phyloP scores from a whole-genome alignment of 2,797 vertebrate species.

The Rhinoraja longicauda region DNA sequence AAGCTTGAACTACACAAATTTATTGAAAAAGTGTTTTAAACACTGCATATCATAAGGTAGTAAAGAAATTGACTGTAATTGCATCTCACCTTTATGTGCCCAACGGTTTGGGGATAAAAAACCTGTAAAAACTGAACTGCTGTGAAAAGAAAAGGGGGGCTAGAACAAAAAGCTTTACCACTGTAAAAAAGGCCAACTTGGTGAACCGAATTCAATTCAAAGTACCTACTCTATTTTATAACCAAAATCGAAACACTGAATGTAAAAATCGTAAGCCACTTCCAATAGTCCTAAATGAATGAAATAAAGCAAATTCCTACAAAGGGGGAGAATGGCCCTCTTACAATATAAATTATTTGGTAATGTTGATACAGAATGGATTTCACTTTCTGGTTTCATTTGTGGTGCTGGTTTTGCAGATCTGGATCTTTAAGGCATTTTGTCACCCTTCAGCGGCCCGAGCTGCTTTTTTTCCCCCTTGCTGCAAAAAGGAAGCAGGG shows the following conservation, averaged over 20 bases:
- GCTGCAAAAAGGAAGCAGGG: slow-evolving; percentile 15
- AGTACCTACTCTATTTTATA: slow-evolving; percentile 10
- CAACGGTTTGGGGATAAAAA: slow-evolving; percentile 37
- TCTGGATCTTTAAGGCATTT: neutral
- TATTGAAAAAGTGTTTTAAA: slow-evolving; percentile 26
- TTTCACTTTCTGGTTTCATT: slow-evolving; percentile 6
- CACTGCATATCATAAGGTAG: slow-evolving; percentile 38
- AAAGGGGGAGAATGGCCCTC: slow-evolving; percentile 4
- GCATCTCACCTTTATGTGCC: slow-evolving; percentile 35
- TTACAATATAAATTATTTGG: neutral
- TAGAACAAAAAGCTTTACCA: slow-evolving; percentile 31
- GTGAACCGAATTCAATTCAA: neutral
- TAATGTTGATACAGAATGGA: neutral
- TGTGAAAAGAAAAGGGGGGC: slow-evolving; percentile 37
- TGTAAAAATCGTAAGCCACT: neutral
- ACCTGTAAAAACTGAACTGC: slow-evolving; percentile 39
- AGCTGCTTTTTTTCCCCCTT: neutral
- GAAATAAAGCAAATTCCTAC: neutral
- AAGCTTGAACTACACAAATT: slow-evolving; percentile 33
- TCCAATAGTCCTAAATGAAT: neutral
- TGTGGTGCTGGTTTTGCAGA: neutral
- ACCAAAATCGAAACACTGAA: neutral
- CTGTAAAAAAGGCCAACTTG: neutral
- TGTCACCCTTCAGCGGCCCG: slow-evolving; percentile 10
- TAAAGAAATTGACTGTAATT: slow-evolving; percentile 38